A percentile compares a stretch with the other conserved stretches of the same genome.
These are phyloP conservation scores for Tachina grossa DNA, from an alignment of 2,888 invertebrate genomes.

Conservation along the genomic window DNA sequence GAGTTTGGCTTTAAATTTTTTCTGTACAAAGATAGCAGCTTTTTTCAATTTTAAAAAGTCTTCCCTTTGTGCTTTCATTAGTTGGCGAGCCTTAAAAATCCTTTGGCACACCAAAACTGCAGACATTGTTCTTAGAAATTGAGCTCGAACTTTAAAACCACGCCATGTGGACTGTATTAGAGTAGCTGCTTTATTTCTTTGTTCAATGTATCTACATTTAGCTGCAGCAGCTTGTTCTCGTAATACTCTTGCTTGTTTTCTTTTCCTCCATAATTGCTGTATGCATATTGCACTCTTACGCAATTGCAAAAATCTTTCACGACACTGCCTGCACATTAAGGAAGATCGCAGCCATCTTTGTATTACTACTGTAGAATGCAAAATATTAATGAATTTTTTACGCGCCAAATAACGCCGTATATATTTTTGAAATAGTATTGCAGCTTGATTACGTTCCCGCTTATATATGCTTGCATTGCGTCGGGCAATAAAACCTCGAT, in stretches of 20 bases:
- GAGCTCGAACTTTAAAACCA: constrained; percentile 73
- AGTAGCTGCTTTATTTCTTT: constrained; percentile 75
- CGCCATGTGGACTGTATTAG: constrained; percentile 83
- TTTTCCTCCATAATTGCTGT: constrained; percentile 84
- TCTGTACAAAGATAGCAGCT: constrained; percentile 73
- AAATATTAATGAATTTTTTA: constrained; percentile 75
- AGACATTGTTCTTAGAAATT: constrained; percentile 72
- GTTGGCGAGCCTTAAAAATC: constrained; percentile 76
- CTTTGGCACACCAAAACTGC: constrained; percentile 75
- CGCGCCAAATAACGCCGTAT: constrained; percentile 83
- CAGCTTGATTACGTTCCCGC: constrained; percentile 80
- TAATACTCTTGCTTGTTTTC: constrained; percentile 77
- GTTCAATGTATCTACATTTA: constrained; percentile 78
- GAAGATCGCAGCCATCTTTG: constrained; percentile 84
- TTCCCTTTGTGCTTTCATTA: constrained; percentile 73
- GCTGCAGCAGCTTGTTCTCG: constrained; percentile 74
- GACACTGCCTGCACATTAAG: constrained; percentile 81
- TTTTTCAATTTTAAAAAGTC: constrained; percentile 73
- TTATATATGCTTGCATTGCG: constrained; percentile 76
- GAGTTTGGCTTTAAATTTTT: constrained; percentile 75
- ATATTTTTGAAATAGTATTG: constrained; percentile 83
- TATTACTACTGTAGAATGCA: constrained; percentile 77
- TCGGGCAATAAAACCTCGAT: constrained; percentile 78
- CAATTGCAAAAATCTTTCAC: constrained; percentile 80
- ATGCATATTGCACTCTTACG: constrained; percentile 83